These are phyloP conservation scores for Hafferia zeledoni DNA, from an alignment of 2,797 vertebrate species.

Conservation along the genomic window DNA sequence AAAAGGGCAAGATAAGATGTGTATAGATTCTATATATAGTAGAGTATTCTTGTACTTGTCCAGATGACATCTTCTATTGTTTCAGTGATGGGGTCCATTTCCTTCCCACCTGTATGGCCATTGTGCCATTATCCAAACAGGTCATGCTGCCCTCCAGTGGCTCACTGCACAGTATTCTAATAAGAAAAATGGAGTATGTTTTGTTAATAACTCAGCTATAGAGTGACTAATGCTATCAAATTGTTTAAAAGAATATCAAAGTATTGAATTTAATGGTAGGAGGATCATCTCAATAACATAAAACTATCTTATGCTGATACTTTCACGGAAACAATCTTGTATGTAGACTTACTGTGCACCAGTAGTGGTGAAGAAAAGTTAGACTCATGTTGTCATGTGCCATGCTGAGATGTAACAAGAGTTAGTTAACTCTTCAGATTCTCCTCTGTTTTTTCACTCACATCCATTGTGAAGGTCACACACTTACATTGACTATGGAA, in stretches of 20 bases:
- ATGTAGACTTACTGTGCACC: not conserved
- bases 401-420: not conserved
- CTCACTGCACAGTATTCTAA: not conserved
- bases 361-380: not conserved
- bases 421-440: not conserved
- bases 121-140: constrained; percentile 1
- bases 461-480: not conserved
- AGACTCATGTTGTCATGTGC: not conserved
- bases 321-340: not conserved
- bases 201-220: not conserved
- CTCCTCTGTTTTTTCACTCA: not conserved
- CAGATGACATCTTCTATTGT: not conserved
- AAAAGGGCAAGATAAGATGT: not conserved
- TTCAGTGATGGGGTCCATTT: not conserved
- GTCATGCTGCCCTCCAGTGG: constrained; percentile 45
- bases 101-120: not conserved
- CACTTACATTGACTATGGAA: not conserved
- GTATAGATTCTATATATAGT: not conserved
- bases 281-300: not conserved
- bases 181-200: not conserved
- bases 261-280: not conserved
- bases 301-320: not conserved
- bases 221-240: not conserved
- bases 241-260: not conserved
- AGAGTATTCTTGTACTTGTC: not conserved